A percentile compares a stretch with the other conserved stretches of the same genome.
Conservation (phyloP, 1,140 invertebrate species). For the Euwallacea similis region DNA sequence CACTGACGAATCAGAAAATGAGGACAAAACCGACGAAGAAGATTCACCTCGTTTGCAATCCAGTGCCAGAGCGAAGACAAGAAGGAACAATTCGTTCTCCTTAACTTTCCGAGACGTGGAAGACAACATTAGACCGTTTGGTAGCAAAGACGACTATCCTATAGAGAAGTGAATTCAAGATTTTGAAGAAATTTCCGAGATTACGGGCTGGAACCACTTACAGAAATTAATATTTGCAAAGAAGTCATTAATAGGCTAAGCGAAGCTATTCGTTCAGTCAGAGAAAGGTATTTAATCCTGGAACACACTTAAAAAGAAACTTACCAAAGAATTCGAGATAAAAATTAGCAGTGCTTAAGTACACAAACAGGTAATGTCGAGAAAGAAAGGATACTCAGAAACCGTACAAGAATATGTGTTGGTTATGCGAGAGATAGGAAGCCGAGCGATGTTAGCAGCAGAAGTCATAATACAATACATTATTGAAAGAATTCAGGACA, state of each 20-base stretch:
- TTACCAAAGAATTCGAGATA: constrained; percentile 13
- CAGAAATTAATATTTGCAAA: constrained; percentile 45
- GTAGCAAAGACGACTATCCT: constrained; percentile 35
- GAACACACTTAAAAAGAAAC: constrained; percentile 10
- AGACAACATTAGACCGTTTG: constrained; percentile 39
- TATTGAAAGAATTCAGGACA: constrained; percentile 41
- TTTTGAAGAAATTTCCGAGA: constrained; percentile 42
- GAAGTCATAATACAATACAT: constrained; percentile 46
- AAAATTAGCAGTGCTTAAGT: constrained; percentile 17
- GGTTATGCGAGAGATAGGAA: no score
- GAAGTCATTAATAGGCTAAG: constrained; percentile 36
- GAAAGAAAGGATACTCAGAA: constrained; percentile 3
- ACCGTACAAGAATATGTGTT: constrained; percentile 40
- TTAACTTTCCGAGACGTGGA: constrained; percentile 34
- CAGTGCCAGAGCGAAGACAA: neutral
- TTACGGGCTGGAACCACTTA: constrained; percentile 40
- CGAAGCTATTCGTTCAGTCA: constrained; percentile 37
- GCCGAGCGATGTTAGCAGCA: constrained; percentile 38
- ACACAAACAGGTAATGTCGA: constrained; percentile 14
- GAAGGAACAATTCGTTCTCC: constrained; percentile 2
- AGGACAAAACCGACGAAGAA: neutral
- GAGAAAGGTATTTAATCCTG: constrained; percentile 22
- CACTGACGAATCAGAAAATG: no score
- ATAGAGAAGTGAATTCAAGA: constrained; percentile 41
- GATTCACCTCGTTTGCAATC: no score